Percentiles rank a stretch among this genome's conserved stretches.
Conservation (phyloP, 1,140 invertebrate genomes). For the Archegozetes longisetosus region DNA sequence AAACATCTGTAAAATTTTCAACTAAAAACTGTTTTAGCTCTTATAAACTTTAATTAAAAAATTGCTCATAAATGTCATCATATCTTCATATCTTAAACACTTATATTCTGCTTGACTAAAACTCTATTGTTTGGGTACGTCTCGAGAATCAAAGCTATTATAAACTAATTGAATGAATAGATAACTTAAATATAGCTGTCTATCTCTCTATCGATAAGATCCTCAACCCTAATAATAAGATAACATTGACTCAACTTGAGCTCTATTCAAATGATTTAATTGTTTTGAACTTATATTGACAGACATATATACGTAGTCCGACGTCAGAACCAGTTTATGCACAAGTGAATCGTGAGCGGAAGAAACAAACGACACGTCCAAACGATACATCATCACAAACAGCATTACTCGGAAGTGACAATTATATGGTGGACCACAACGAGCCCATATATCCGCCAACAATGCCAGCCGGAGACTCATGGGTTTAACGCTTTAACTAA, state of each 20-base stretch:
- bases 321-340: slow-evolving; percentile 54
- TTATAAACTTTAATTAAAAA: background rate
- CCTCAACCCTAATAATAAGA: too few relatives aligned
- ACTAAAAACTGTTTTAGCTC: background rate
- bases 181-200: too few relatives aligned
- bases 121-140: too few relatives aligned
- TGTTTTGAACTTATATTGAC: too few relatives aligned
- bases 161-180: too few relatives aligned
- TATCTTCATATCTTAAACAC: background rate
- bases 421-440: slow-evolving; percentile 11
- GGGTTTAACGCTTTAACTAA: slow-evolving; percentile 20
- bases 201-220: too few relatives aligned
- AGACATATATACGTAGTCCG: slow-evolving; percentile 19
- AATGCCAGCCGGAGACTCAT: slow-evolving; percentile 23
- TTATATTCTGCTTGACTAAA: too few relatives aligned
- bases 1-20: background rate
- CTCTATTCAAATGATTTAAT: too few relatives aligned
- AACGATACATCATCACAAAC: background rate
- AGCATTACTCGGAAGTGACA: background rate
- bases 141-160: too few relatives aligned
- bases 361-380: slow-evolving; percentile 36
- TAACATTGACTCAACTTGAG: too few relatives aligned
- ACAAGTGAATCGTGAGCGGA: slow-evolving; percentile 61
- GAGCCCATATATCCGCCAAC: slow-evolving; percentile 18
- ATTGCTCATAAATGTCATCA: slow-evolving; percentile 1